phyloP scores from a whole-genome alignment of 2,888 invertebrate species.

The Phaonia tiefii region DNA sequence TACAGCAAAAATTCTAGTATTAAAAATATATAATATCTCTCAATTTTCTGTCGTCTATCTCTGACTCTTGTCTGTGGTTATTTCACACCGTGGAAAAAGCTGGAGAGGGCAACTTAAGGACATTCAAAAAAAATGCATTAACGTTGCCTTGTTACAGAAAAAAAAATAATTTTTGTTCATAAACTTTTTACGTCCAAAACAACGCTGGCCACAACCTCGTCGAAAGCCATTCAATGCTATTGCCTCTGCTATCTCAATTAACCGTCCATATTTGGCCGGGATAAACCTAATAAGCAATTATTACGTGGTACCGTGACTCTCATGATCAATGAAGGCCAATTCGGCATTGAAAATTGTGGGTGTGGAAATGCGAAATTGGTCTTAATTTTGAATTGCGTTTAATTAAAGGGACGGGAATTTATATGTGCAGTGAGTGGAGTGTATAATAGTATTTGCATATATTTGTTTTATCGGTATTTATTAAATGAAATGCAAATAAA shows the following conservation, averaged over 20 bases:
- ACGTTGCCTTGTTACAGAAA: background rate
- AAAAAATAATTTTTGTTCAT: conserved; percentile 30
- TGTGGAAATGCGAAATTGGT: conserved; percentile 72
- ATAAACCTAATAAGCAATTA: conserved; percentile 45
- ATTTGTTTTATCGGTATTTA: too few species aligned
- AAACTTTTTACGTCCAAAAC: conserved; percentile 10
- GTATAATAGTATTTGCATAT: too few species aligned
- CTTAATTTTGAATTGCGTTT: conserved; percentile 71
- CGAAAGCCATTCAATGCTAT: conserved; percentile 51
- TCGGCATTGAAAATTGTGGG: conserved; percentile 67
- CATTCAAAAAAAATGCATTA: conserved; percentile 42
- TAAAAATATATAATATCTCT: too few species aligned
- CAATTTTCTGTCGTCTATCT: too few species aligned
- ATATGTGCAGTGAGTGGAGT: too few species aligned
- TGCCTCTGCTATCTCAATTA: conserved; percentile 45
- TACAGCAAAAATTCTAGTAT: too few species aligned
- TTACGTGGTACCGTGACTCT: conserved; percentile 2
- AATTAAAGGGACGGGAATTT: conserved; percentile 15
- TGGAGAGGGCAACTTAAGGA: background rate
- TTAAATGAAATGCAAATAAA: conserved; percentile 4
- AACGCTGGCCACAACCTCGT: background rate
- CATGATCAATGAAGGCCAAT: conserved; percentile 54
- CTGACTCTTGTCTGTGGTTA: too few species aligned
- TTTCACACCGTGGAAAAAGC: conserved; percentile 2
- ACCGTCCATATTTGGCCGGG: conserved; percentile 26